phyloP scores from a whole-genome alignment of 2,888 invertebrate genomes.

The Caenorhabditis sinica region DNA sequence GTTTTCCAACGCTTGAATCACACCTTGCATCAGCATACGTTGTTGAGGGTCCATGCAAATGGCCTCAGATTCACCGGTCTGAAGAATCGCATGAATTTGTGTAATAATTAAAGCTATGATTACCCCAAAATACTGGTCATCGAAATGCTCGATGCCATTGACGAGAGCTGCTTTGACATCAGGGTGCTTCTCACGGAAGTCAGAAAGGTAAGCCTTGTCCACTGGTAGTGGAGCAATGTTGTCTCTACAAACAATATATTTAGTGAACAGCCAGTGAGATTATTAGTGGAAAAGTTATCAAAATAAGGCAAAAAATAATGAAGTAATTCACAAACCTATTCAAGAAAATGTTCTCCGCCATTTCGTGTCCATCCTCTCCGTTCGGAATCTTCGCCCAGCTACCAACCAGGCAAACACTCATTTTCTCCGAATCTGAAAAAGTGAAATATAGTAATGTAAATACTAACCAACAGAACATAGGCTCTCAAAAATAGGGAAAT shows the following conservation, averaged over 20 bases:
- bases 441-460: background rate
- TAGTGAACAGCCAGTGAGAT: background rate
- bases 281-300: too few relatives aligned
- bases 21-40: slow-evolving; percentile 70
- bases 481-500: background rate
- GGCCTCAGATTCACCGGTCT: slow-evolving; percentile 71
- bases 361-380: slow-evolving; percentile 64
- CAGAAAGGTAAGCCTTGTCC: slow-evolving; percentile 51
- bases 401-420: slow-evolving; percentile 63
- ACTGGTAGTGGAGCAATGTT: slow-evolving; percentile 54
- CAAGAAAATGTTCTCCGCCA: slow-evolving; percentile 65
- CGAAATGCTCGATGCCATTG: slow-evolving; percentile 70
- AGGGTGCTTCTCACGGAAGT: slow-evolving; percentile 69
- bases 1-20: slow-evolving; percentile 69
- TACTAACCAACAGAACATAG: too few relatives aligned
- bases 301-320: background rate
- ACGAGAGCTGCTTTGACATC: slow-evolving; percentile 70
- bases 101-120: slow-evolving; percentile 5
- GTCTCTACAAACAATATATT: slow-evolving; percentile 39
- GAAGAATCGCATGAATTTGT: too few relatives aligned
- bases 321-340: slow-evolving; percentile 44
- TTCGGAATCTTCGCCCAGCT: slow-evolving; percentile 66
- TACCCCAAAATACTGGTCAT: slow-evolving; percentile 74
- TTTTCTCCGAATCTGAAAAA: slow-evolving; percentile 50
- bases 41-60: slow-evolving; percentile 75